Base-by-base conservation (phyloP, 2,888 invertebrate species). In the Mythimna albipuncta region DNA sequence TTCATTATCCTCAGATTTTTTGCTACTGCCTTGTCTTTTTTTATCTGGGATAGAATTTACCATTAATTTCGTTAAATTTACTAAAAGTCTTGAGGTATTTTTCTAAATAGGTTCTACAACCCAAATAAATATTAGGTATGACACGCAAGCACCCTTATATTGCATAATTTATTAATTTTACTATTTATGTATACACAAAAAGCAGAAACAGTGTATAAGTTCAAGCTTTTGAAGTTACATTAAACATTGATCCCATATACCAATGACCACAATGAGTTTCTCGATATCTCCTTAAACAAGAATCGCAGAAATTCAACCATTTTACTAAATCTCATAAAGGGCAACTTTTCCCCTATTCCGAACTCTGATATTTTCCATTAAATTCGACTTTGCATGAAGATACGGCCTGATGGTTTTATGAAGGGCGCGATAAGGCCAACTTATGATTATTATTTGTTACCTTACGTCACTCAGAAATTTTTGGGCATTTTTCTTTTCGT, bases 401-500 rank as follows among this genome's bases (percentile, higher is more conserved):
- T 78, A 84, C 71, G 75, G 78, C 68, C 62, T 85, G 84, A 85
- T 84, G 77, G 84, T 83, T 83, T 80, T 81, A 83, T 72, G 81
- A 85, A 85, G 65, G 82, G 79, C 47, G 69, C 81, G 84, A 84
- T 85, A 84, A 84, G 72, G 73, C 64, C 59, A 84, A 83, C 85
- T 85, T 83, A 72, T 77, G 81, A 85, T 84, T 84, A 85, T 83
- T 85, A 82, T 81, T 81, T 85, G 75, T 85, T 76, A 76, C 83
- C 81, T 74, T 59, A 70, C 85, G 85, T 84, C 85, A 83, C 69
- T 83, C 84, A 83, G 63, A 68, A 70, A 72, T 74, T 72, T 72
- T 72, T 72, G 69, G 57, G 55, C 76, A 63, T 72, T 75, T 83
- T 80, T 78, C 74, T 69, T 75, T 85, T 75, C 41, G 59, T 66